Conservation (phyloP, 2,888 invertebrate genomes). For the Aphodius granarius region DNA sequence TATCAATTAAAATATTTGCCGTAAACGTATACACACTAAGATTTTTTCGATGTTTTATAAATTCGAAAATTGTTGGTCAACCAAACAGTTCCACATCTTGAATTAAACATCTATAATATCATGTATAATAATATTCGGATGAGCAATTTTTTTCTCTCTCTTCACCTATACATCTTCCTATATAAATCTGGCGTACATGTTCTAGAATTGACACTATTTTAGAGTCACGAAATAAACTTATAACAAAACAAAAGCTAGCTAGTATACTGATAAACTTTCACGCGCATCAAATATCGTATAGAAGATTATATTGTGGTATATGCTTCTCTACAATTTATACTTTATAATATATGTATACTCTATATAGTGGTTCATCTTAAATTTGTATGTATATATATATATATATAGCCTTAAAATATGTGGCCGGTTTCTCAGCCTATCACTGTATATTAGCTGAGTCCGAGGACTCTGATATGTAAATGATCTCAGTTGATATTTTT, state of each 20-base stretch:
- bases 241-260: conserved; percentile 45
- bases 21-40: too few species aligned
- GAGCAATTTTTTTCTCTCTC: neutral
- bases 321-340: conserved; percentile 9
- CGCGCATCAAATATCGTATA: neutral
- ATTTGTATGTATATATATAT: conserved; percentile 30
- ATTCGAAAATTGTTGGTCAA: neutral
- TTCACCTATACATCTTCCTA: neutral
- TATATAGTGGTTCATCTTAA: conserved; percentile 12
- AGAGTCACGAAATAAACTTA: conserved; percentile 45
- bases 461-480: conserved; percentile 55
- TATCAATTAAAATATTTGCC: too few species aligned
- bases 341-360: too few species aligned
- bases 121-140: neutral
- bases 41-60: neutral
- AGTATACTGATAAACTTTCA: neutral
- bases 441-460: conserved; percentile 52
- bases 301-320: neutral
- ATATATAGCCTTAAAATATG: conserved; percentile 20
- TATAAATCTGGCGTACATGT: neutral
- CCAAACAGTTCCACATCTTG: neutral
- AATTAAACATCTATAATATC: too few species aligned
- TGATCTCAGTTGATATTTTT: conserved; percentile 55
- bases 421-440: conserved; percentile 42
- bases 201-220: conserved; percentile 48